Base-by-base conservation (phyloP, 2,888 invertebrate genomes). In the Scaptomyza cyrtandrae region DNA sequence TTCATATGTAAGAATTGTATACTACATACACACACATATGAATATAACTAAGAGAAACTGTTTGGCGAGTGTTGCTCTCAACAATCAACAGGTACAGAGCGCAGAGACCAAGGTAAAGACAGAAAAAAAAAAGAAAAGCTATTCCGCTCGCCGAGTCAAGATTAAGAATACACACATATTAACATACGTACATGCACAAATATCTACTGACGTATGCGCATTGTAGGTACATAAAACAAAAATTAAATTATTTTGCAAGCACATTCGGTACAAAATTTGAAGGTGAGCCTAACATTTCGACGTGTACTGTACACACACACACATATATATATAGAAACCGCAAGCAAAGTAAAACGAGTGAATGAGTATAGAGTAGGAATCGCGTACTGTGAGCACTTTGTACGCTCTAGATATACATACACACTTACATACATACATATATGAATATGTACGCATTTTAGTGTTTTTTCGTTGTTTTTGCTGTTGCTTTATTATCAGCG, bases 291-390 rank as follows among this genome's bases (percentile, higher is more conserved):
- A 72, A 75, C 57, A 75, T 63, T 76, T 75, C 49, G 57, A 50
- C 67, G 62, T 62, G 67, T 55, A 75, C 75, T 75, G 75, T 76
- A 67, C 76, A 27, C 27, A 48, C 24, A 55, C 29, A 43, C 24
- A 45, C 31, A 48, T 24, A n/a, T n/a, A n/a, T n/a, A n/a, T n/a
- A n/a, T n/a, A n/a, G n/a, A 31, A 57, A 58, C 54, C 52, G 52
- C 57, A 75, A 60, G 48, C 60, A 55, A 46, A 53, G 33, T 31
- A 52, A 53, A 56, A 53, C 56, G 57, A 53, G 46, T 57, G 57
- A 75, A 67, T 76, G 67, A 71, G 75, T 76, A 75, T 65, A 65
- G 39, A 58, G 70, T 70, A 70, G 66, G 76, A 74, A 75, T 45
- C 59, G 64, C 70, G 59, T 64, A 56, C 55, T 57, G 60, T 31